Conservation (phyloP, 30 jellyfish, hydroid and myxozoan species). For the Aurelia coerulea region DNA sequence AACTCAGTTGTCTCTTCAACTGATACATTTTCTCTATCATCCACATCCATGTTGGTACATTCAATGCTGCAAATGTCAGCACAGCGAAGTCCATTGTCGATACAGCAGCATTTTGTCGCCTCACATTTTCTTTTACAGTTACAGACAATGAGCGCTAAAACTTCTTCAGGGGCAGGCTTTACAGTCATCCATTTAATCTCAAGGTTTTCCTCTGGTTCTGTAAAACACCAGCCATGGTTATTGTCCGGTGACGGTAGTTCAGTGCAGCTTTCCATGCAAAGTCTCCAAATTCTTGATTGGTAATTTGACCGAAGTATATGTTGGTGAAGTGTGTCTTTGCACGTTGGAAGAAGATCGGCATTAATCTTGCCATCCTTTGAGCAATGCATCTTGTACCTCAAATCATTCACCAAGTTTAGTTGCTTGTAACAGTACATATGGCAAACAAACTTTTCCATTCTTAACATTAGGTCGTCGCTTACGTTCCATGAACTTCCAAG, state of each 20-base stretch:
- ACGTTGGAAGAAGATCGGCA: slow-evolving; percentile 56
- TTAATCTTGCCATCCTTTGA: slow-evolving; percentile 35
- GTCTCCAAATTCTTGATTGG: too few species aligned
- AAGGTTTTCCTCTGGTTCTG: too few species aligned
- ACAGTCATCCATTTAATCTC: too few species aligned
- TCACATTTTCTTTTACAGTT: slow-evolving; percentile 46
- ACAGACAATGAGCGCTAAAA: slow-evolving; percentile 27
- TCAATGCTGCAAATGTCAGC: slow-evolving; percentile 33
- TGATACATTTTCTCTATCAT: slow-evolving; percentile 14
- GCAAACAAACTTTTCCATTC: slow-evolving; percentile 48
- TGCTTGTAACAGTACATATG: slow-evolving; percentile 59
- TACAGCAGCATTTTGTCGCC: slow-evolving; percentile 30
- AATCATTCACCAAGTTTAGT: slow-evolving; percentile 40
- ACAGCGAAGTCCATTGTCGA: too few species aligned
- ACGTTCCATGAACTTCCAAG: too few species aligned
- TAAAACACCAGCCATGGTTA: too few species aligned
- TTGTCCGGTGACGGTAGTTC: too few species aligned
- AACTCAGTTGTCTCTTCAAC: too few species aligned
- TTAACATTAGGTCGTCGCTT: slow-evolving; percentile 27
- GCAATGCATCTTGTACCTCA: slow-evolving; percentile 68
- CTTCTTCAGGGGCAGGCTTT: too few species aligned
- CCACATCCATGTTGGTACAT: slow-evolving; percentile 52
- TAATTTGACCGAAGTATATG: too few species aligned
- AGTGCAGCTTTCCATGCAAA: too few species aligned
- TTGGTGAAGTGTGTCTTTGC: slow-evolving; percentile 37